Evolutionary conservation across 2,888 invertebrate genomes (phyloP).

Genomic region (Calliscelio sp.): DNA sequence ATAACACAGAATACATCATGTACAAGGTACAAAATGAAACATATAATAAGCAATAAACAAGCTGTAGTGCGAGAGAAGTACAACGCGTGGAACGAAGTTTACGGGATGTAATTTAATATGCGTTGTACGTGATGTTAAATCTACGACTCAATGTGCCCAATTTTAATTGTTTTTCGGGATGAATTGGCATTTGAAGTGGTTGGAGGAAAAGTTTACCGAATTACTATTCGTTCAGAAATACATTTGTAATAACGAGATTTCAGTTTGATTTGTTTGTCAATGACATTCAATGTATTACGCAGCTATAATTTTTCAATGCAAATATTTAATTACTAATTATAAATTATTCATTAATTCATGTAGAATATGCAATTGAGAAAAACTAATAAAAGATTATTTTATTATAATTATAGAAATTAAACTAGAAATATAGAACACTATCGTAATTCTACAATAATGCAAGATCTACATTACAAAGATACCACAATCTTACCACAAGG

Average conservation of each 20-base stretch:
- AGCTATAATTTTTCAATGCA: too few relatives aligned
- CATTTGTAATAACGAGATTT: background rate
- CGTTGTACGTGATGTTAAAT: constrained; percentile 30
- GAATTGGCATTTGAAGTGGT: constrained; percentile 1
- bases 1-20: constrained; percentile 47
- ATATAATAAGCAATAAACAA: constrained; percentile 65
- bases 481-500: too few relatives aligned
- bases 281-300: too few relatives aligned
- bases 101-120: constrained; percentile 39
- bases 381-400: too few relatives aligned
- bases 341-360: too few relatives aligned
- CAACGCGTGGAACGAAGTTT: background rate
- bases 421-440: too few relatives aligned
- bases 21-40: constrained; percentile 51
- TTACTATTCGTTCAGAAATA: background rate
- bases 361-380: too few relatives aligned
- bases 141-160: constrained; percentile 5
- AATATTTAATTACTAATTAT: too few relatives aligned
- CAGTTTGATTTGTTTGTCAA: background rate
- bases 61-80: constrained; percentile 21
- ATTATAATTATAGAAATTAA: too few relatives aligned
- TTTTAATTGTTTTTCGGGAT: constrained; percentile 13
- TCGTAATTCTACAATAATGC: too few relatives aligned
- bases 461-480: too few relatives aligned
- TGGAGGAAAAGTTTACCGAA: background rate